Evolutionary conservation across 2,888 invertebrate species (phyloP), one percentile per base, ranked within the genome.

Genomic region (Cataglyphis cursor): DNA sequence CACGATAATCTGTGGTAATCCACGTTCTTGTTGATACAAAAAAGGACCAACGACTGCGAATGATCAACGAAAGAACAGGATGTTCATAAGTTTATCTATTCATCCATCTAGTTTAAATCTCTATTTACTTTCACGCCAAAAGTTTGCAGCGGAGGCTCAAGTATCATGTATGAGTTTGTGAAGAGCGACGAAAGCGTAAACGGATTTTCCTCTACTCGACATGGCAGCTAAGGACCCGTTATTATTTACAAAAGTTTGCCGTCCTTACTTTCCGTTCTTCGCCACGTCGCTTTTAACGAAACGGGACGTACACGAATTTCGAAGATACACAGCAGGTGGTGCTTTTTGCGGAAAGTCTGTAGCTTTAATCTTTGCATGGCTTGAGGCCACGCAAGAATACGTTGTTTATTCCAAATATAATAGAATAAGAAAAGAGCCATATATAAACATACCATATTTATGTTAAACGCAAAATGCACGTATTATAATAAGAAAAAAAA

Each of bases 21-120:
- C 2, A 28, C n/a, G n/a, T 41, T 65, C 41, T 76, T 12, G 18
- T 62, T 41, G 21, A 44, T 18, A 10, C 28, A 31, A 28, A 70
- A 35, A 72, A 41, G 68, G 5, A 76, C 38, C 15, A 24, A 28
- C 24, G 59, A 82, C 59, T 24, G 44, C 66, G 51, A 35, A 31
- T 64, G 70, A 64, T 65, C 57, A 73, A 21, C 51, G 57, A 21
- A 70, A 12, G 74, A 72, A 38, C 80, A 62, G 54, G 59, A 41
- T 41, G 81, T 84, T 85, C 83, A 80, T 70, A 87, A 83, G 84
- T 84, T 66, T 62, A 70, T 83, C 81, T 74, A 72, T 72, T 81
- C 48, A 62, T 85, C 82, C 78, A 83, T 85, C 80, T 75, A 86
- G 84, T 87, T 91, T 85, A 87, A 90, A 90, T 91, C 89, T 91